Evolutionary conservation across 2,888 invertebrate genomes (phyloP).

Genomic region (Amiota minor): DNA sequence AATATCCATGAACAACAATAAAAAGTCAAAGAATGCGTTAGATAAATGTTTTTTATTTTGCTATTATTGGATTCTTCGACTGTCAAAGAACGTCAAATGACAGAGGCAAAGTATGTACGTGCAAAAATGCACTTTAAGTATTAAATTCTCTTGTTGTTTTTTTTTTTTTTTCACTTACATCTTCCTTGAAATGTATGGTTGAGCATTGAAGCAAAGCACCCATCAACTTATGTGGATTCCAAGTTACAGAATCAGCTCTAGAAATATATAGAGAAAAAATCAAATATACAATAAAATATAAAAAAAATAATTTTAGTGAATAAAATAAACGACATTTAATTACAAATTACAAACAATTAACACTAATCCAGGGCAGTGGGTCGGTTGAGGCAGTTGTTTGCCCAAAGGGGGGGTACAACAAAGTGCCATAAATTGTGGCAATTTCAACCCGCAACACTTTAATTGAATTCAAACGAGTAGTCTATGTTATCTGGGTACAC

Average conservation of each 20-base stretch:
- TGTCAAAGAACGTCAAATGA: slow-evolving; percentile 1
- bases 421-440: slow-evolving; percentile 68
- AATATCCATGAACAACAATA: slow-evolving; percentile 15
- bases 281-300: slow-evolving; percentile 30
- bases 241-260: slow-evolving; percentile 96
- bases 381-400: slow-evolving; percentile 23
- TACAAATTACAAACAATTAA: slow-evolving; percentile 72
- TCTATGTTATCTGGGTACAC: slow-evolving; percentile 38
- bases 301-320: slow-evolving; percentile 32
- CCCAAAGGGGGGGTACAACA: slow-evolving; percentile 30
- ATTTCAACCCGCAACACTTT: slow-evolving; percentile 68
- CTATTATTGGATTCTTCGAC: neutral
- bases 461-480: slow-evolving; percentile 67
- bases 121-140: neutral
- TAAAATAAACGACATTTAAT: slow-evolving; percentile 64
- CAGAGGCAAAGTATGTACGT: neutral
- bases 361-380: slow-evolving; percentile 60
- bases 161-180: slow-evolving; percentile 79
- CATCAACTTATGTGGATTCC: slow-evolving; percentile 99
- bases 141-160: slow-evolving; percentile 6
- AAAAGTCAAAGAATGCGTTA: slow-evolving; percentile 14
- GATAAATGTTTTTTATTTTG: slow-evolving; percentile 19
- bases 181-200: slow-evolving; percentile 95
- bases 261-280: slow-evolving; percentile 53
- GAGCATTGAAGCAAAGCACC: slow-evolving; percentile 97